Percentiles rank a stretch among this genome's conserved stretches.
Evolutionary conservation across 2,797 vertebrate species (phyloP).

Genomic region (Dicrostonyx torquatus): DNA sequence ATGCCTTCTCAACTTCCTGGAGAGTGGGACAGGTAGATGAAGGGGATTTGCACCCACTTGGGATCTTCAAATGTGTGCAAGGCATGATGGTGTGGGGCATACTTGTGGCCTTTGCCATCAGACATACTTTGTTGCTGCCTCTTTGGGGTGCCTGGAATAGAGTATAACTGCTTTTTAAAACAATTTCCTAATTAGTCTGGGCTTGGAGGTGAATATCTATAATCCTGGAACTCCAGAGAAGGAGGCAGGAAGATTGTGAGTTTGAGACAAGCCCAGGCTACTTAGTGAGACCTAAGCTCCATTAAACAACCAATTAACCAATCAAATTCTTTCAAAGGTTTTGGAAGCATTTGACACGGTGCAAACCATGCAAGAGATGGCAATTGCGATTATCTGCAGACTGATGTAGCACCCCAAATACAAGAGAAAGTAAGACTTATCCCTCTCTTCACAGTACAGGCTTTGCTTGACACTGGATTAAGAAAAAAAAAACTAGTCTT

Average conservation of each 20-base stretch:
- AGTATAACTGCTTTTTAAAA: not conserved
- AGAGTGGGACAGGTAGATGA: not conserved
- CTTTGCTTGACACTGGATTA: not conserved
- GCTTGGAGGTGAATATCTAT: not conserved
- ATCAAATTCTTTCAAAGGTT: not conserved
- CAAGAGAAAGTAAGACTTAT: not conserved
- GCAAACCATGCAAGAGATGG: not conserved
- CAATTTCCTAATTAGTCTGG: not conserved
- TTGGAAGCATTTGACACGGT: conserved; percentile 20
- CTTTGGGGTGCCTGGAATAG: not conserved
- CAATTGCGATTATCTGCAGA: not conserved
- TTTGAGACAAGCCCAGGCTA: not conserved
- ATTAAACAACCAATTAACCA: not conserved
- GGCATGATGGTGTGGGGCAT: not conserved
- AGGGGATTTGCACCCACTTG: not conserved
- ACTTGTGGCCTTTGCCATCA: not conserved
- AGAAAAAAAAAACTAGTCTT: not conserved
- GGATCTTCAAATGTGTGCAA: not conserved
- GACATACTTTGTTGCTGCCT: not conserved
- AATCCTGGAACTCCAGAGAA: not conserved
- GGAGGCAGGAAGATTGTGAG: not conserved
- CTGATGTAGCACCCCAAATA: not conserved
- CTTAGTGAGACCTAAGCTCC: not conserved
- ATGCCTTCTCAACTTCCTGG: not conserved
- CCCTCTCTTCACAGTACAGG: not conserved